phyloP scores from a whole-genome alignment of 2,888 invertebrate species.

The Lycocerus yunnanus region DNA sequence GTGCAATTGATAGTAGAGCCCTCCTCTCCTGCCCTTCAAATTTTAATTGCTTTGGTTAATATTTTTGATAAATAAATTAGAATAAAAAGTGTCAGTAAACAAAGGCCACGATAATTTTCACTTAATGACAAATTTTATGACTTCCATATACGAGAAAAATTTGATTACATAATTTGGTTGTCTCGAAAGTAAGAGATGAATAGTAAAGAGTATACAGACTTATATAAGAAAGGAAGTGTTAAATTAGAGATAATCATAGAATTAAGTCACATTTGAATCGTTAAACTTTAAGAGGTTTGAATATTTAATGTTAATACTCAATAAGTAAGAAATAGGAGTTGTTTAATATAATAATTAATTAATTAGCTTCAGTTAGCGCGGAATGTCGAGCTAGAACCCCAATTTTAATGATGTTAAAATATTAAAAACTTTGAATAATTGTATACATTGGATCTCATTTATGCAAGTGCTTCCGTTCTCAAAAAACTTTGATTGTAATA shows the following conservation, averaged over 20 bases:
- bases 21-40: neutral
- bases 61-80: neutral
- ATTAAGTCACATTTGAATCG: constrained; percentile 21
- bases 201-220: neutral
- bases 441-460: too few relatives aligned
- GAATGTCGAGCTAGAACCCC: too few relatives aligned
- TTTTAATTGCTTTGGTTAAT: neutral
- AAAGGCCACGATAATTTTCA: neutral
- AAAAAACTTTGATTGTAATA: too few relatives aligned
- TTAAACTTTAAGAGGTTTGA: neutral
- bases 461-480: too few relatives aligned
- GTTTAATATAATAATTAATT: neutral
- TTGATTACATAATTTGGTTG: neutral
- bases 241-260: constrained; percentile 27
- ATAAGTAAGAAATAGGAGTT: neutral
- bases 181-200: neutral
- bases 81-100: neutral
- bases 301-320: neutral
- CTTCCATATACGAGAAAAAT: neutral
- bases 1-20: constrained; percentile 5
- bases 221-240: constrained; percentile 19
- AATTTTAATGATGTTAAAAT: too few relatives aligned
- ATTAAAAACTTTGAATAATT: too few relatives aligned
- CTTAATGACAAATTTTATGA: neutral
- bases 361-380: neutral